These are phyloP conservation scores for Thysanoteuthis rhombus DNA, from an alignment of 2,888 invertebrate genomes.

Conservation along the genomic window DNA sequence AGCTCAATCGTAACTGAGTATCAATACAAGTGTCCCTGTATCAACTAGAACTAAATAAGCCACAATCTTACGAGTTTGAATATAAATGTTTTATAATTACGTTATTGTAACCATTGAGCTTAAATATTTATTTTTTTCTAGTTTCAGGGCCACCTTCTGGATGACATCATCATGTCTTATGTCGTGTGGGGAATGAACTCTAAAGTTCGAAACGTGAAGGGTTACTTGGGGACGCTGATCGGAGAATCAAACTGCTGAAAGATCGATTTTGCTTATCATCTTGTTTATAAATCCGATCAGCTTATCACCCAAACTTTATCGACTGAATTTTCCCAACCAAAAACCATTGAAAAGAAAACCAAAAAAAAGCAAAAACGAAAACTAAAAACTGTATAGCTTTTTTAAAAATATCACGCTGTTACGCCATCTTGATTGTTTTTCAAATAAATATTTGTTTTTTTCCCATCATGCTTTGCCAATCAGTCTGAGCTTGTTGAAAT, in stretches of 20 bases:
- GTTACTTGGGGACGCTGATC: conserved; percentile 46
- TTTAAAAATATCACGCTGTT: too few species aligned
- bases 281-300: too few species aligned
- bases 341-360: not conserved
- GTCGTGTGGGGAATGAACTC: conserved; percentile 58
- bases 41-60: too few species aligned
- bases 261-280: too few species aligned
- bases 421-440: not conserved
- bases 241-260: conserved; percentile 46
- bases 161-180: conserved; percentile 59
- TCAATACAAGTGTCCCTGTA: too few species aligned
- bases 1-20: too few species aligned
- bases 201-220: conserved; percentile 53
- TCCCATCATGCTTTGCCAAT: not conserved
- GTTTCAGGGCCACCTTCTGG: conserved; percentile 59
- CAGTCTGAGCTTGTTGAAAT: not conserved
- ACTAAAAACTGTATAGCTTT: not conserved
- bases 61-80: too few species aligned
- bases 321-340: not conserved
- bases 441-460: not conserved
- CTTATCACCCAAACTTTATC: not conserved
- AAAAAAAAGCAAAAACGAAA: not conserved
- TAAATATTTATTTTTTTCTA: not conserved
- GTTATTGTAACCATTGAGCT: not conserved
- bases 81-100: not conserved